Base-by-base conservation (phyloP, 2,113 vertebrate genomes). In the Chrysemys picta region DNA sequence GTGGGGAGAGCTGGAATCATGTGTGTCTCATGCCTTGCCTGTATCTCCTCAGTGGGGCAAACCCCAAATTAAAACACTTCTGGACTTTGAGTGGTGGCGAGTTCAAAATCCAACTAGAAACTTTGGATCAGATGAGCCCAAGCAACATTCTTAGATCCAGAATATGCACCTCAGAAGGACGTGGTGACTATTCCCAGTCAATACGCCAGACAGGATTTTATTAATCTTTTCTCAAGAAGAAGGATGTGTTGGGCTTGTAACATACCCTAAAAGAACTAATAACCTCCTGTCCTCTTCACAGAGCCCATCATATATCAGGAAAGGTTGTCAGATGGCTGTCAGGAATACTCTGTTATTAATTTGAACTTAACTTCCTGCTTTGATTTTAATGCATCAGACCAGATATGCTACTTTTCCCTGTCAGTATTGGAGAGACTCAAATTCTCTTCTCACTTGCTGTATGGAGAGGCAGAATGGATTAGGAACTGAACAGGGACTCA, bases 301-400 rank as follows among this genome's bases (percentile, higher is more conserved):
- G 35, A 90, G 2, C 5, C 35, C 1, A 1, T 5, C 1, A 0
- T 31, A 11, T 16, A 76, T 59, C 6, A 10, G 6, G 4, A 54
- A 78, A 31, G 5, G 29, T 2, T 86, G 84, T 31, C 3, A 1
- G 35, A 3, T 54, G 59, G 14, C 3, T 27, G 75, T 12, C 75
- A 76, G 38, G 11, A 25, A 45, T 47, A 14, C 11, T 42, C 25
- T 76, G 42, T 47, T 76, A 38, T 35, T 69, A n/a, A 69, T 69
- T 10, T 69, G 22, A 76, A 14, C 42, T 27, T 45, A 76, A 76
- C 6, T 5, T 95, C 65, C 84, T 27, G 6, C 17, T 95, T 8
- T 5, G 2, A 0, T 56, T 91, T 53, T 49, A 78, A 6, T 53
- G 14, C 38, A 5, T 3, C 1, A 2, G 62, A 19, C 1, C 47